These are phyloP conservation scores for Coracias cyanogaster DNA, from an alignment of 2,797 vertebrate genomes.

Conservation along the genomic window DNA sequence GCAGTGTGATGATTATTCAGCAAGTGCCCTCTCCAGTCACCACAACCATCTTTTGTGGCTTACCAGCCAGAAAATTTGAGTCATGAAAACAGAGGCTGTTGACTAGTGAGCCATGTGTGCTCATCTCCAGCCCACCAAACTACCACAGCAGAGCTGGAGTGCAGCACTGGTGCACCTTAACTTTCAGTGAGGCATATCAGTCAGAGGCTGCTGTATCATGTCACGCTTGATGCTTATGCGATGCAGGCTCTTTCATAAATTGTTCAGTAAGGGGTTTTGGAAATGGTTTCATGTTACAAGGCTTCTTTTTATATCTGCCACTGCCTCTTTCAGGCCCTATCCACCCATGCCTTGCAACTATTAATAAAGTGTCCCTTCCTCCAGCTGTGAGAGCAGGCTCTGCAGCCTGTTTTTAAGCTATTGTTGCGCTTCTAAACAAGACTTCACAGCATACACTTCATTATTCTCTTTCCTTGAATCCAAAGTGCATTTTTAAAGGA, in stretches of 20 bases:
- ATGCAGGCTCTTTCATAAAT: not conserved
- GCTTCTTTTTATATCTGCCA: not conserved
- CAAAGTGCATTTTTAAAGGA: constrained; percentile 26
- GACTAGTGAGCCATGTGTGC: not conserved
- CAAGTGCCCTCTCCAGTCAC: not conserved
- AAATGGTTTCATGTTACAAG: not conserved
- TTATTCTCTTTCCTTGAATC: not conserved
- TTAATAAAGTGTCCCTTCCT: constrained; percentile 54
- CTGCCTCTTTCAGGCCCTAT: not conserved
- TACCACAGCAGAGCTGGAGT: not conserved
- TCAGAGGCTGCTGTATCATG: rapidly evolving
- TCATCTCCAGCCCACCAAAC: not conserved
- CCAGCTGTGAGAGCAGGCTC: constrained; percentile 30
- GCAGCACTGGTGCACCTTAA: not conserved
- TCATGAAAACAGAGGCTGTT: not conserved
- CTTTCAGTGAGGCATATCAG: not conserved
- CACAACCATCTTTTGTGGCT: not conserved
- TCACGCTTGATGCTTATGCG: rapidly evolving
- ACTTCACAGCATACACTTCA: not conserved
- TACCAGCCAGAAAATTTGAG: not conserved
- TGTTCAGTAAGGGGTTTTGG: not conserved
- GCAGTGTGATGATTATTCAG: not conserved
- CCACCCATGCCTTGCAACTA: constrained; percentile 4
- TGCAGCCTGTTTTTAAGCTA: constrained; percentile 24
- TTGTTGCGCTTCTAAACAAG: constrained; percentile 36